phyloP scores from a whole-genome alignment of 2,113 vertebrate genomes.

The Nesogale talazaci region DNA sequence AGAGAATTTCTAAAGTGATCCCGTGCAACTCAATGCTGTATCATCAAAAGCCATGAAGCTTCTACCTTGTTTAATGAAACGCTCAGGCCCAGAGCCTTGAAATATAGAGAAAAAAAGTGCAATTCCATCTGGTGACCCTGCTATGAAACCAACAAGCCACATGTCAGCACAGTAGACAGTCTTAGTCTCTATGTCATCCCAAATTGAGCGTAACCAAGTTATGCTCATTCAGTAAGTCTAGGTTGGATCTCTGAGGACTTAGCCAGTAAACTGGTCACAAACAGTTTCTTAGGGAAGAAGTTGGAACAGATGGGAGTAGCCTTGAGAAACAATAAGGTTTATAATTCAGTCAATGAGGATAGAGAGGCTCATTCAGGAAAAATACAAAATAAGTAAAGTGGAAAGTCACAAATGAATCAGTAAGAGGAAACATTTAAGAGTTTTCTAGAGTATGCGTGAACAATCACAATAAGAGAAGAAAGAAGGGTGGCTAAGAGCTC shows the following conservation, averaged over 20 bases:
- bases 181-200: neutral
- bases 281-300: neutral
- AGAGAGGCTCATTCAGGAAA: neutral
- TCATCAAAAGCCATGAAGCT: neutral
- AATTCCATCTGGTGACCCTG: neutral
- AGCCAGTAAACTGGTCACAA: too few species aligned
- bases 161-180: neutral
- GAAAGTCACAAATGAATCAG: neutral
- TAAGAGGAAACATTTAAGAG: neutral
- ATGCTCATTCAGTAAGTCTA: neutral
- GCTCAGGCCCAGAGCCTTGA: neutral
- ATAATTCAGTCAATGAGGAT: neutral
- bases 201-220: neutral
- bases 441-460: neutral
- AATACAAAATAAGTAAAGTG: neutral
- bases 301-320: neutral
- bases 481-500: neutral
- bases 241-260: too few species aligned
- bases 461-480: neutral
- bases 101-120: neutral
- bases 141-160: neutral
- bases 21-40: neutral
- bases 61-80: neutral
- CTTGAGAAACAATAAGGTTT: slow-evolving; percentile 26
- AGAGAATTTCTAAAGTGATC: neutral